phyloP scores from a whole-genome alignment of 2,888 invertebrate species.

The Aspidiotus destructor region DNA sequence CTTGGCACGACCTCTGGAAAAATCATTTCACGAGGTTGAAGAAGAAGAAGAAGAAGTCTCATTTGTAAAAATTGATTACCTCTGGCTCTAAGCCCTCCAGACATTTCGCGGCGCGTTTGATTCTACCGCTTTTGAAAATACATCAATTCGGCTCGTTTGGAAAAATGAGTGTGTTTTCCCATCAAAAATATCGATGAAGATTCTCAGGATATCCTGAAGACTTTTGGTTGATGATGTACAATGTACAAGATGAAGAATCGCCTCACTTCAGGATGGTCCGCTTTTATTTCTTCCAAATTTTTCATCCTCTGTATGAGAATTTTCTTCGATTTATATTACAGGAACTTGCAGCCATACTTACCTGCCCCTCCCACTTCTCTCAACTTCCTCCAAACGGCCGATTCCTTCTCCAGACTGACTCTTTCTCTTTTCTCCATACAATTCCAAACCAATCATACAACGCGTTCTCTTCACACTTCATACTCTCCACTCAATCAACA shows the following conservation, averaged over 20 bases:
- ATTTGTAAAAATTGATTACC: not conserved
- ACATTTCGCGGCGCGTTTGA: slow-evolving; percentile 8
- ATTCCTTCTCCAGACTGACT: no score
- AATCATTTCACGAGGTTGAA: no score
- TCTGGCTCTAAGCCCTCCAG: slow-evolving; percentile 5
- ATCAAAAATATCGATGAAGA: not conserved
- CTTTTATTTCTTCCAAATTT: not conserved
- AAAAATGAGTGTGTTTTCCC: slow-evolving; percentile 13
- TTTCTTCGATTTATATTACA: no score
- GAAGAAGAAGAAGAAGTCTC: no score
- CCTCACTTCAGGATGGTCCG: not conserved
- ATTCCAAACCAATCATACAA: no score
- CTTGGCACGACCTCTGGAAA: no score
- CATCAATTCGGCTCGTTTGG: slow-evolving; percentile 1
- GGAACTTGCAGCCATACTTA: no score
- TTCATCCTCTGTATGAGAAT: not conserved
- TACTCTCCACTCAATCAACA: no score
- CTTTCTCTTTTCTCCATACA: no score
- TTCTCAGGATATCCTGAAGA: not conserved
- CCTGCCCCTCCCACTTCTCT: no score
- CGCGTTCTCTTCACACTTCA: no score
- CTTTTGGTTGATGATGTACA: not conserved
- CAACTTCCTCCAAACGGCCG: no score
- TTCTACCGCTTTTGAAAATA: slow-evolving; percentile 10
- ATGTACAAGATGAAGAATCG: not conserved